Base-by-base conservation (phyloP, 2,888 invertebrate genomes). In the Geotrupes spiniger region DNA sequence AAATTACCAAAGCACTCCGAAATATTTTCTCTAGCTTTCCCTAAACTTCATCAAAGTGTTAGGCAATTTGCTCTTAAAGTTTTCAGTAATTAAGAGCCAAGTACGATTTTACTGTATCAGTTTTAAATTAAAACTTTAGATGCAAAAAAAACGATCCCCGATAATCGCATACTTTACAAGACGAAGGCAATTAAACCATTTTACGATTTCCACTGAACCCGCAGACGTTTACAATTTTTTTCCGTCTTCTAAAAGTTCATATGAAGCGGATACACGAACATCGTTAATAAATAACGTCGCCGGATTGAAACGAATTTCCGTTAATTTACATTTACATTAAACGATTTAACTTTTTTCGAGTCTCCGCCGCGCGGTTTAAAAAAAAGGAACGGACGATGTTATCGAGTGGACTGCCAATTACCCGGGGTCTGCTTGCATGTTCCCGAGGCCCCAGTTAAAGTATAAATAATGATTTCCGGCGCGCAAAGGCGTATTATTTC, bases 391-490 rank as follows among this genome's bases (percentile, higher is more conserved):
- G 31, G 17, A 14, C 11, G 46, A 46, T 46, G 38, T 14, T 46
- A 46, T 46, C 46, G 46, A 40, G 33, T 46, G 46, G 46, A 39
- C 46, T 46, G 46, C 46, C 46, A 46, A 46, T 46, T 46, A 46
- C 40, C 31, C 38, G 21, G 40, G 40, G 40, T 31, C 40, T 31
- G 40, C 40, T 38, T 46, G 46, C 40, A 40, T 46, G 33, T 40
- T 46, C 39, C 40, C 33, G 11, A 38, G 16, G 26, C 40, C 21
- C 31, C 40, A 38, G 46, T 36, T 40, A 39, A 39, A 39, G 46
- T 46, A 48, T 40, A 54, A 54, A 49, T 54, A 52, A 54, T 45
- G 52, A 52, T 45, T 52, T 52, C 54, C 54, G 51, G 51, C 42
- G 47, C 33, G 43, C 42, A 37, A 48, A 50, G 46, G 40, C 45